A percentile compares a stretch with the other conserved stretches of the same genome.
Conservation (phyloP, 2,113 vertebrate species). For the Bubalus kerabau region DNA sequence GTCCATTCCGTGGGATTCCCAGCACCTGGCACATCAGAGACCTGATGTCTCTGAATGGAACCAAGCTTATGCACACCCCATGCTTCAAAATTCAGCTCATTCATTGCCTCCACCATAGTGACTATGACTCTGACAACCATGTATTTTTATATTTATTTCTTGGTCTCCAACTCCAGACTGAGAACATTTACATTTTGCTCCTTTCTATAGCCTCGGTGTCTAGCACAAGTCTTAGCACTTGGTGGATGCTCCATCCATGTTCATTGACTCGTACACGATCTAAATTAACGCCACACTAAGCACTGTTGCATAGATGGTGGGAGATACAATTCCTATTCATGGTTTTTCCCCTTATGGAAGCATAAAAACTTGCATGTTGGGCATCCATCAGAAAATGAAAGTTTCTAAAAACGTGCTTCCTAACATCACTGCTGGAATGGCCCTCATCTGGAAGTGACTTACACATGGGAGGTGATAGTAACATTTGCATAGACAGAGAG, state of each 20-base stretch:
- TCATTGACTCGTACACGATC: neutral
- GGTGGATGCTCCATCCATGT: neutral
- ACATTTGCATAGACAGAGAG: neutral
- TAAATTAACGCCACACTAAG: neutral
- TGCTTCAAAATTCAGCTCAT: neutral
- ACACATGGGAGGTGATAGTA: neutral
- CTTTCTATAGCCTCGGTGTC: neutral
- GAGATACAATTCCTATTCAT: neutral
- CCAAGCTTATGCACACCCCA: neutral
- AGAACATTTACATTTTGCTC: neutral
- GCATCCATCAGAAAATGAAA: neutral
- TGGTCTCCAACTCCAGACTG: neutral
- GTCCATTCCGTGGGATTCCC: neutral
- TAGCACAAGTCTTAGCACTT: neutral
- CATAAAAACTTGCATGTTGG: neutral
- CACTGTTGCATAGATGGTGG: neutral
- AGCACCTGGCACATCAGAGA: no score
- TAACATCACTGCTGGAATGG: neutral
- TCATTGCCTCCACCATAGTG: neutral
- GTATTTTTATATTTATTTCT: neutral
- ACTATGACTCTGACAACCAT: neutral
- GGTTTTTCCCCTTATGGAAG: neutral
- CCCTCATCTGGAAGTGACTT: neutral
- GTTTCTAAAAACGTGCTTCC: neutral
- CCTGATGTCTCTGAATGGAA: neutral